Conservation (phyloP, 2,888 invertebrate genomes). For the Chymomyza procnemis region DNA sequence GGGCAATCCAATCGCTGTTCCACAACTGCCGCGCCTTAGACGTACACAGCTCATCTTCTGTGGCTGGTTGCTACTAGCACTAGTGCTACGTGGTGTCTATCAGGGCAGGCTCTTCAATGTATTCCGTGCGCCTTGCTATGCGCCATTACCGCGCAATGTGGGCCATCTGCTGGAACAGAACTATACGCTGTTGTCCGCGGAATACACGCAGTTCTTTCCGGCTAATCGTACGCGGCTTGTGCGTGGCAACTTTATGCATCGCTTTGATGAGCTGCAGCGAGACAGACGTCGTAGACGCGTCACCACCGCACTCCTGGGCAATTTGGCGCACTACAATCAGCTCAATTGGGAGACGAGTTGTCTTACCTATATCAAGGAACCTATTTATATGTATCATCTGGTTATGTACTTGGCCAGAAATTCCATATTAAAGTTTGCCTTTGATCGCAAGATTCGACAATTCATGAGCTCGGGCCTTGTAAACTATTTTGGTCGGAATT, state of each 20-base stretch:
- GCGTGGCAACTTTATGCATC: background rate
- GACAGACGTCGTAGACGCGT: constrained; percentile 10
- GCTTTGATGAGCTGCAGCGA: constrained; percentile 37
- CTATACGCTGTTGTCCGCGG: constrained; percentile 41
- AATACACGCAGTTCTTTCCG: constrained; percentile 55
- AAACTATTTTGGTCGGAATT: constrained; percentile 28
- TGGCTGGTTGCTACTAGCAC: constrained; percentile 61
- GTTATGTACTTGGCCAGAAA: constrained; percentile 63
- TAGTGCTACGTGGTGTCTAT: constrained; percentile 74
- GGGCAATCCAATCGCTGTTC: constrained; percentile 58
- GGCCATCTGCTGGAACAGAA: constrained; percentile 40
- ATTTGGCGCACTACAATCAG: constrained; percentile 55
- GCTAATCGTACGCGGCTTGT: constrained; percentile 40
- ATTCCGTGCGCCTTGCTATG: constrained; percentile 54
- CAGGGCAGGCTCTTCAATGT: constrained; percentile 74
- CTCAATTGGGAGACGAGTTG: constrained; percentile 42
- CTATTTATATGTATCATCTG: constrained; percentile 55
- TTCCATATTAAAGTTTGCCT: constrained; percentile 51
- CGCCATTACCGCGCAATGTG: constrained; percentile 50
- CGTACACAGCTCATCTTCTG: constrained; percentile 53
- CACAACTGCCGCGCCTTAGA: constrained; percentile 39
- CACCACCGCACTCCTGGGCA: constrained; percentile 48
- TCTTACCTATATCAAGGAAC: constrained; percentile 59
- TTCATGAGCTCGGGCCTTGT: constrained; percentile 62
- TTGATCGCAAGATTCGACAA: constrained; percentile 61